Conservation (phyloP, 1,140 invertebrate genomes). For the Cotesia typhae region DNA sequence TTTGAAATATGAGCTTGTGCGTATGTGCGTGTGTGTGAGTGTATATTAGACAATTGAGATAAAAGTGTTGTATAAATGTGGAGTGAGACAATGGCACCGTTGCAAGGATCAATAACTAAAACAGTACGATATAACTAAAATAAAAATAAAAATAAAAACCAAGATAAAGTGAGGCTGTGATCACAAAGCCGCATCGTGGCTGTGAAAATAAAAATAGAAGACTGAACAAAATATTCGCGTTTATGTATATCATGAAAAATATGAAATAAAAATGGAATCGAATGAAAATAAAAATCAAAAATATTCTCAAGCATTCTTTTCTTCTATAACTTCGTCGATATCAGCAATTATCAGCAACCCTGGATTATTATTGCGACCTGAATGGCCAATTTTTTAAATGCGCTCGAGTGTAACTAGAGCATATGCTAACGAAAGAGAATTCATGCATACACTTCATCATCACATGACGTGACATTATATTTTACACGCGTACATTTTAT, state of each 20-base stretch:
- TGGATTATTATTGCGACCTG: not conserved
- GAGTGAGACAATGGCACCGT: not conserved
- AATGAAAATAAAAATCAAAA: not conserved
- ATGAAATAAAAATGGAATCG: not conserved
- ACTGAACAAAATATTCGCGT: too few relatives aligned
- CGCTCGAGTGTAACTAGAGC: not conserved
- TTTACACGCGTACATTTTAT: too few relatives aligned
- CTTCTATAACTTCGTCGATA: not conserved
- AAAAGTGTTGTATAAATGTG: slow-evolving; percentile 1
- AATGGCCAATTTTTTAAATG: not conserved
- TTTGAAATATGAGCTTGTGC: too few relatives aligned
- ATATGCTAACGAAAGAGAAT: not conserved
- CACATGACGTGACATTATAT: not conserved
- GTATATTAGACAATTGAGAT: too few relatives aligned
- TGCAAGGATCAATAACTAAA: not conserved
- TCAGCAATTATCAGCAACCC: slow-evolving; percentile 4
- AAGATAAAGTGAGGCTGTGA: not conserved
- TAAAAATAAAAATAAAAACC: not conserved
- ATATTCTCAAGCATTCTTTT: not conserved
- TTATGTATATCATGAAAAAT: too few relatives aligned
- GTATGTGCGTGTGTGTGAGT: too few relatives aligned
- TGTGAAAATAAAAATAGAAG: slow-evolving; percentile 10
- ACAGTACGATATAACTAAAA: not conserved
- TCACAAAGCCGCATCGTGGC: slow-evolving; percentile 11
- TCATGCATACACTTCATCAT: not conserved